Base-by-base conservation (phyloP, 2,888 invertebrate species). In the Tribolium freemani region DNA sequence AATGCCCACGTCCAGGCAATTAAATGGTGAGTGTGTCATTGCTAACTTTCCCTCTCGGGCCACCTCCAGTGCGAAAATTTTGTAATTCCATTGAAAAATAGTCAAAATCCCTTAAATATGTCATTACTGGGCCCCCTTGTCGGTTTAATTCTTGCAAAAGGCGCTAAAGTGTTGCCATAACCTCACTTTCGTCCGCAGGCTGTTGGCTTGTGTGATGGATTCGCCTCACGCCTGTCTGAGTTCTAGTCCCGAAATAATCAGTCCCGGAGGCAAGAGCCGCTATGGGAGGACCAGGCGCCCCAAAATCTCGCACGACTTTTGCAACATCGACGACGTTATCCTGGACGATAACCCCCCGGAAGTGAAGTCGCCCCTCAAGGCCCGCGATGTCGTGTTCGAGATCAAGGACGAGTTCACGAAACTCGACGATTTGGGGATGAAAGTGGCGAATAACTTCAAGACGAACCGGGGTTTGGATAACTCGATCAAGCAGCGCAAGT, bases 281-380 rank as follows among this genome's bases (percentile, higher is more conserved):
- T 46, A 69, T n/a, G 58, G 60, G 10, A 73, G 71, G 26, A 91
- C 91, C 77, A 88, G 90, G 30, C 88, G 89, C 66, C 85, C 88
- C 4, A 91, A 90, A 83, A 83, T 86, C n/a, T 85, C 86, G 1
- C 77, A 80, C 9, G 89, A 90, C 61, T 84, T 84, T 72, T 81
- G 83, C 1, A 86, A 88, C 30, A 80, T 84, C 0, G 88, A 89
- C 56, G 87, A 86, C 81, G 78, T 84, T 13, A 78, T 84, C n/a
- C 54, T 66, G n/a, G 66, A 70, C 26, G 64, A 66, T 9, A 64
- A 51, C 8, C 50, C 67, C 5, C 13, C 50, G 30, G 9, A 9
- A 4, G 48, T 46, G 6, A 46, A 26, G n/a, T 50, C 51, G 26
- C 69, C 60, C 2, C n/a, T 67, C n/a, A 57, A 48, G 16, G 54